Evolutionary conservation across 30 jellyfish, hydroid and myxozoan species (phyloP).

Genomic region (Rhopilema esculentum): DNA sequence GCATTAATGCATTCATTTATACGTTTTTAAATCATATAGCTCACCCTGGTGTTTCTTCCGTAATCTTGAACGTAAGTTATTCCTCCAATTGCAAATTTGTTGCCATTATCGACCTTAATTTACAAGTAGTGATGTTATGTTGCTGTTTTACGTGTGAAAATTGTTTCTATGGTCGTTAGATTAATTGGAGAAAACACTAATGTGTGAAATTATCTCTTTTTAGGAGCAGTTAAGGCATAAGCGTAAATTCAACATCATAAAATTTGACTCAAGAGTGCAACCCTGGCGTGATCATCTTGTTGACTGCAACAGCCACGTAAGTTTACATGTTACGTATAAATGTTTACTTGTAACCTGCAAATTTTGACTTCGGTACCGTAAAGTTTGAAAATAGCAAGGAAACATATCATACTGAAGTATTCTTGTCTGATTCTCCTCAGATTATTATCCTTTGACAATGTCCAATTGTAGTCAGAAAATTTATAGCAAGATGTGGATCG

Average conservation of each 20-base stretch:
- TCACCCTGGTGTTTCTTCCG: no score
- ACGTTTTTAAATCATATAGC: no score
- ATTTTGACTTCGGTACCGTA: background rate
- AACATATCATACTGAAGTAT: no score
- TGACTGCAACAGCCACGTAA: constrained; percentile 83
- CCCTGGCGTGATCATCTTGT: constrained; percentile 95
- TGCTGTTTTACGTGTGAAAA: background rate
- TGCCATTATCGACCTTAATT: background rate
- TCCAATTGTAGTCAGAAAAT: no score
- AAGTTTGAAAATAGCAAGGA: no score
- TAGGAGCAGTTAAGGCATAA: constrained; percentile 93
- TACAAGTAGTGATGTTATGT: background rate
- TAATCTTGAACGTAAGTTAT: no score
- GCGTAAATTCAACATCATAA: constrained; percentile 80
- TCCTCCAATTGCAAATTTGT: background rate
- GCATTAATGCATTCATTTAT: no score
- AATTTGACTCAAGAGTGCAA: constrained; percentile 86
- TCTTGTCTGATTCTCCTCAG: no score
- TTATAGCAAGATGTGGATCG: no score
- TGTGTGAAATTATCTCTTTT: background rate
- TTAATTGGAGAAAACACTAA: background rate
- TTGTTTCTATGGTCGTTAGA: background rate
- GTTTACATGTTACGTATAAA: background rate
- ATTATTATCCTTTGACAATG: no score
- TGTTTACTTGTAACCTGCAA: background rate